A percentile compares a stretch with the other conserved stretches of the same genome.
phyloP scores from a whole-genome alignment of 2,888 invertebrate species.

The Lobophora halterata region DNA sequence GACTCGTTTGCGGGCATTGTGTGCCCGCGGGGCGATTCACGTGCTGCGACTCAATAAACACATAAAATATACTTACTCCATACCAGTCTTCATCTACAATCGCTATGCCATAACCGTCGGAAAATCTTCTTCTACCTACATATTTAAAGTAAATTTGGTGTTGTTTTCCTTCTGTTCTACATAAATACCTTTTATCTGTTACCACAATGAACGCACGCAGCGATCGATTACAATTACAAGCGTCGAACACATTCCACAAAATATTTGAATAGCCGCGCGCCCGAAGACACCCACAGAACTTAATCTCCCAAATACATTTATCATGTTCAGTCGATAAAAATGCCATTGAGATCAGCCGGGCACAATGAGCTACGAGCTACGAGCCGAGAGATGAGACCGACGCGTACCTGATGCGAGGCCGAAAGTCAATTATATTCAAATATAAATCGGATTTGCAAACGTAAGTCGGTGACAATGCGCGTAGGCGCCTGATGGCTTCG shows the following conservation, averaged over 20 bases:
- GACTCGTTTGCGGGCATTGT: slow-evolving; percentile 18
- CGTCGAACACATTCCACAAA: slow-evolving; percentile 37
- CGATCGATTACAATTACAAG: slow-evolving; percentile 25
- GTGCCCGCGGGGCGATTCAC: slow-evolving; percentile 2
- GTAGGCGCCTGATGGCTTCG: slow-evolving; percentile 54
- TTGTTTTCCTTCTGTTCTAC: not conserved
- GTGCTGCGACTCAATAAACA: slow-evolving; percentile 1
- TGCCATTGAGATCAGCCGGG: slow-evolving; percentile 72
- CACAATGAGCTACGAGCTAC: slow-evolving; percentile 68
- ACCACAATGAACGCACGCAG: slow-evolving; percentile 25
- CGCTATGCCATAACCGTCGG: too few species aligned
- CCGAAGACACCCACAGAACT: slow-evolving; percentile 54
- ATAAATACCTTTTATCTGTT: not conserved
- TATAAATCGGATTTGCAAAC: slow-evolving; percentile 80
- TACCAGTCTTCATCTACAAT: not conserved
- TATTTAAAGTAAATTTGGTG: too few species aligned
- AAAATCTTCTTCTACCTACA: too few species aligned
- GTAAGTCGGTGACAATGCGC: slow-evolving; percentile 74
- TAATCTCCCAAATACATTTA: slow-evolving; percentile 78
- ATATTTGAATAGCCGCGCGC: slow-evolving; percentile 48
- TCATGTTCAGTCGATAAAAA: slow-evolving; percentile 78
- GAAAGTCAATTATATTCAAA: slow-evolving; percentile 81
- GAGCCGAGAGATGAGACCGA: slow-evolving; percentile 7
- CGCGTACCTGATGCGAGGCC: slow-evolving; percentile 69
- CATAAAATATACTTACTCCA: not conserved